phyloP scores from a whole-genome alignment of 2,113 vertebrate species.

The Mormyrus lacerda region DNA sequence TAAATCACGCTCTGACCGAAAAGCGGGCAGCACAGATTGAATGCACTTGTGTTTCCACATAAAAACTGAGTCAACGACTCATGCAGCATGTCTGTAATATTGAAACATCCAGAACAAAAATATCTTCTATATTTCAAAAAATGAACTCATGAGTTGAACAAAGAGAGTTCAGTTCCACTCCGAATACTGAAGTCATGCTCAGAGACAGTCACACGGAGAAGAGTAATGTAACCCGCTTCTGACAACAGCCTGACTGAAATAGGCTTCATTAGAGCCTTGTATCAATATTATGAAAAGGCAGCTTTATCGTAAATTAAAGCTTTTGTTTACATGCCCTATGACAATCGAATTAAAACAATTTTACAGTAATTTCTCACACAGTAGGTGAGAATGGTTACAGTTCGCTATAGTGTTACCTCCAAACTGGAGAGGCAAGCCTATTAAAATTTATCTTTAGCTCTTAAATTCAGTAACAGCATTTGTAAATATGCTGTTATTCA shows the following conservation, averaged over 20 bases:
- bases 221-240: neutral
- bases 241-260: neutral
- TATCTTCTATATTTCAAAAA: neutral
- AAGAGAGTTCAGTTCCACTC: neutral
- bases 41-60: constrained; percentile 7
- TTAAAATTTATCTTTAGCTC: neutral
- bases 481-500: neutral
- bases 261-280: neutral
- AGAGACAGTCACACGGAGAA: neutral
- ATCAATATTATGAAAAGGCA: neutral
- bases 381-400: neutral
- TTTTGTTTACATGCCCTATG: neutral
- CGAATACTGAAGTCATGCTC: neutral
- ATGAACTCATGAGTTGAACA: neutral
- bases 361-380: neutral
- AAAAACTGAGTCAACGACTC: neutral
- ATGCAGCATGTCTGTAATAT: neutral
- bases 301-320: neutral
- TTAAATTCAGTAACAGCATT: neutral
- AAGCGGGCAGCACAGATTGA: neutral
- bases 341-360: neutral
- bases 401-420: neutral
- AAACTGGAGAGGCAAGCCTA: neutral
- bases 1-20: neutral
- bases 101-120: neutral